Base-by-base conservation (phyloP, 2,888 invertebrate species). In the Lasioglossum zephyrum region DNA sequence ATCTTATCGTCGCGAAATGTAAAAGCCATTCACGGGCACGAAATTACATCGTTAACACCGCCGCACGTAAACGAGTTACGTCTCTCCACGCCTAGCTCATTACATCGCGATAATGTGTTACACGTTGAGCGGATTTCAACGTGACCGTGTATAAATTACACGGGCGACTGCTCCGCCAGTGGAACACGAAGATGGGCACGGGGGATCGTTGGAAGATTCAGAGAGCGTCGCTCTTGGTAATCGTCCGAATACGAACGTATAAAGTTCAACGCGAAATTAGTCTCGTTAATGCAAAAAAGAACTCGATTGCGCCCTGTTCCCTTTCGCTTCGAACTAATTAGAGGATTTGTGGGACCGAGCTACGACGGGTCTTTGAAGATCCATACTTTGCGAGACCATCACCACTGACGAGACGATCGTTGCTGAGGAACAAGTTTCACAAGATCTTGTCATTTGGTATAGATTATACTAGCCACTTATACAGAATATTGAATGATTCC, bases 241-340 rank as follows among this genome's bases (percentile, higher is more conserved):
- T 89, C 87, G 81, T 82, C 84, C 73, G 87, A 89, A 89, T 70
- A 69, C 36, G 36, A 69, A 73, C 77, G 66, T 79, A 82, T 44
- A 82, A 86, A 90, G 86, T 88, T 90, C 89, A 90, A 88, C 88
- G 74, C 70, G 79, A 89, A 90, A 90, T 90, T 90, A 88, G 86
- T 73, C 81, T 88, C 87, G 78, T 90, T 90, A 86, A 88, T 88
- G 86, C 77, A 82, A 57, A n/a, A 82, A 89, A 85, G 80, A 85
- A 83, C 78, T 22, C 78, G 79, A 69, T 26, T 73, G 60, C 36
- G 63, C 22, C 72, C 63, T 63, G 47, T 26, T 81, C 89, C 88
- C 81, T 57, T 88, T 88, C 82, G 80, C 79, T 82, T 79, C 77
- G 87, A 88, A 89, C 89, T 89, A 88, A 89, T 89, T 89, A 89